Evolutionary conservation across 2,797 vertebrate genomes (phyloP), one percentile per base, ranked within the genome.

Genomic region (Sebastolobus alascanus): DNA sequence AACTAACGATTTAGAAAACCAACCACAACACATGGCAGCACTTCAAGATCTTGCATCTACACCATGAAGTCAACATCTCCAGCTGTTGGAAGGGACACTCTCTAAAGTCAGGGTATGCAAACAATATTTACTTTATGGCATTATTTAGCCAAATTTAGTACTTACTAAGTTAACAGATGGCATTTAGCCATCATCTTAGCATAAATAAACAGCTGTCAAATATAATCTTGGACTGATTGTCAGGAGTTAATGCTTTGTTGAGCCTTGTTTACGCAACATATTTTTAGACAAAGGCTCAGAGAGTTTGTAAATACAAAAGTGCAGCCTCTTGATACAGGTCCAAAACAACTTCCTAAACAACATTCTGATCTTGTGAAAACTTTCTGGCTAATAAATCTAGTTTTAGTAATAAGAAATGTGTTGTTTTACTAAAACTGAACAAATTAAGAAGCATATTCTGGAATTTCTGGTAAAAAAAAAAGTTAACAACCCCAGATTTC

Each of bases 11-110:
- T 85, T 73, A 75, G 3, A 89, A 76, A 89, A 68, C 7, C 37
- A 69, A 63, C 35, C 70, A 73, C 43, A 72, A 84, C 85, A 90
- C 68, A 73, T 84, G 76, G 68, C 80, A 86, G 55, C 79, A 80
- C 68, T 89, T 90, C 73, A 80, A 58, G 69, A 80, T 76, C 29
- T 85, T 70, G 65, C 59, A 68, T 70, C 61, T 60, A 46, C n/a
- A 43, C 60, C 22, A 60, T 77, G 59, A 68, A 80, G 72, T 76
- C 67, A 84, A 67, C 66, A 84, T 79, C 38, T 82, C 59, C 60
- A 85, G 78, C 80, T 72, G 72, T 46, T 58, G 6, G 18, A 56
- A n/a, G 29, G 67, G 46, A 33, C 6, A 4, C 12, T 22, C 63
- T 70, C 38, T 14, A 25, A 46, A 64, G 75, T 54, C 40, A 83